Evolutionary conservation across 1,140 invertebrate genomes (phyloP).

Genomic region (Harpegnathos saltator): DNA sequence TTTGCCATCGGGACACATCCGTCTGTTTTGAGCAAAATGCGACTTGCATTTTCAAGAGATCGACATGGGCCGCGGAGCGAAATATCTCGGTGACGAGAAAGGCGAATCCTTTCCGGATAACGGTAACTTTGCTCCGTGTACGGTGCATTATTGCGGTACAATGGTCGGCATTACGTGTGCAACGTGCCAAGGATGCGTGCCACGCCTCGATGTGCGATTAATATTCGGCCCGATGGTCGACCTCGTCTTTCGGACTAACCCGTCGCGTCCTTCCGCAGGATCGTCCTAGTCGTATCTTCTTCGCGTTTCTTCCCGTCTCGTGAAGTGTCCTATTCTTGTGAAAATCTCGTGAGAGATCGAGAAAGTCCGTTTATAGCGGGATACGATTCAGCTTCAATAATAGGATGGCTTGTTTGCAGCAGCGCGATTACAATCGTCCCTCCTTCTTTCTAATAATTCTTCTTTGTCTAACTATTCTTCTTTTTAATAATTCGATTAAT

Average conservation of each 20-base stretch:
- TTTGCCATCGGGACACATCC: too few species aligned
- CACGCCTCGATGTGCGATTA: conserved; percentile 59
- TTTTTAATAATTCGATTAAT: too few species aligned
- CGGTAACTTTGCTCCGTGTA: conserved; percentile 73
- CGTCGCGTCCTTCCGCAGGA: conserved; percentile 65
- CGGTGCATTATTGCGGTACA: conserved; percentile 53
- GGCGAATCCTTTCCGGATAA: conserved; percentile 80
- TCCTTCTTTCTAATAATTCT: too few species aligned
- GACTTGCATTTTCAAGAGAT: conserved; percentile 18
- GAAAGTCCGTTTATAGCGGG: background rate
- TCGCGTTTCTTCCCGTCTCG: background rate
- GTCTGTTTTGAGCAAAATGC: background rate
- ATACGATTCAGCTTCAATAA: conserved; percentile 19
- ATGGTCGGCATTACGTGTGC: conserved; percentile 65
- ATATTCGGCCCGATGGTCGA: conserved; percentile 68
- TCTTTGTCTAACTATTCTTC: too few species aligned
- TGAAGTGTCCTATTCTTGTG: conserved; percentile 10
- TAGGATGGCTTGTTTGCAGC: conserved; percentile 17
- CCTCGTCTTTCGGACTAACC: conserved; percentile 50
- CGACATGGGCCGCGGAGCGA: conserved; percentile 34
- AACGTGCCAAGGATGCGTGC: conserved; percentile 69
- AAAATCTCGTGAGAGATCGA: conserved; percentile 24
- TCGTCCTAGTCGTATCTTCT: conserved; percentile 7
- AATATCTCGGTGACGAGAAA: conserved; percentile 36
- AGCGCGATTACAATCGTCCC: background rate